These are phyloP conservation scores for Artemisiospiza belli DNA, from an alignment of 2,113 vertebrate species.

Conservation along the genomic window DNA sequence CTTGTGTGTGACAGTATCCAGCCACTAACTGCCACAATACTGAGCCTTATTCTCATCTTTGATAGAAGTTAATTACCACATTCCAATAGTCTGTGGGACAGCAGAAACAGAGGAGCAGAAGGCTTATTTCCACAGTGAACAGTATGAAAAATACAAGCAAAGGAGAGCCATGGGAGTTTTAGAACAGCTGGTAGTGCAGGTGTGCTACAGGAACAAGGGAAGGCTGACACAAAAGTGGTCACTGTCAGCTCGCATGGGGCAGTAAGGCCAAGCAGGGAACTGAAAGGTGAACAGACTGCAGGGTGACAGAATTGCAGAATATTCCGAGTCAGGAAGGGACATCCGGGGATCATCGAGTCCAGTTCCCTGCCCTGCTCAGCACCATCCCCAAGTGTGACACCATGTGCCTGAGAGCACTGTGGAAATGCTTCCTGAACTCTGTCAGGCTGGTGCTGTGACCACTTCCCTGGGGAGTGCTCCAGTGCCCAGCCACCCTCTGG, in stretches of 20 bases:
- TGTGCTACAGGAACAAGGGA: neutral
- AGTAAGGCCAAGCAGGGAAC: neutral
- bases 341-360: accelerated
- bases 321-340: neutral
- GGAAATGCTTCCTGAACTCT: accelerated
- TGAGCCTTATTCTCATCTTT: neutral
- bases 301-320: neutral
- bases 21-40: neutral
- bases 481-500: accelerated
- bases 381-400: too few species aligned
- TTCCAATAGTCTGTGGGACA: neutral
- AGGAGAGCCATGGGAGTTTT: neutral
- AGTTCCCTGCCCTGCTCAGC: accelerated
- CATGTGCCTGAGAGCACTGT: accelerated
- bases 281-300: neutral
- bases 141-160: neutral
- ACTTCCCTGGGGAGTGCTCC: neutral
- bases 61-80: neutral
- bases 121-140: neutral
- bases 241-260: accelerated
- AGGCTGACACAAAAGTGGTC: accelerated
- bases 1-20: neutral
- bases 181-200: accelerated
- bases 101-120: neutral
- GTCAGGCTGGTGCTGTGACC: neutral